phyloP scores from a whole-genome alignment of 92 coral and sea anemone species.

The Epizoanthus illoricatus region DNA sequence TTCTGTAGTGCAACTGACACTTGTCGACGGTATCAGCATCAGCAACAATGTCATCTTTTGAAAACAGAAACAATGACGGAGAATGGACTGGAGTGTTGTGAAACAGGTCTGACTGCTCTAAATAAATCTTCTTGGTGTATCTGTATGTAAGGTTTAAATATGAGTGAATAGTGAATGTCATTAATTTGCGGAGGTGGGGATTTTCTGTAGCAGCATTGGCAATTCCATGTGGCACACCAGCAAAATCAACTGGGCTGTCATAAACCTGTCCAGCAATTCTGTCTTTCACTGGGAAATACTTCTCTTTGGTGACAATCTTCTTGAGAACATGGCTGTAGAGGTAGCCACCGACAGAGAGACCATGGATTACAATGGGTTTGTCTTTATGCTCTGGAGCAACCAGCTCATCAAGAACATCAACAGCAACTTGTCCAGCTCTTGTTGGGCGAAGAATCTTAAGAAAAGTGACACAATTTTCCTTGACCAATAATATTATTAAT shows the following conservation, averaged over 20 bases:
- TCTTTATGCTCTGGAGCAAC: conserved; percentile 57
- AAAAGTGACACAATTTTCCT: not conserved
- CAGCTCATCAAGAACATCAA: conserved; percentile 65
- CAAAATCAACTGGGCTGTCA: conserved; percentile 94
- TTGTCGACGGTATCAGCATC: conserved; percentile 60
- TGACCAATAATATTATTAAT: not conserved
- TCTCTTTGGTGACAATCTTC: conserved; percentile 68
- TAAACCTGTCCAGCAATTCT: conserved; percentile 90
- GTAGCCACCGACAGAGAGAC: conserved; percentile 94
- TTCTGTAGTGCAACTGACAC: conserved; percentile 70
- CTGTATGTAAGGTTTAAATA: conserved; percentile 67
- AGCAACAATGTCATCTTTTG: conserved; percentile 83
- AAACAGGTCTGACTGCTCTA: conserved; percentile 72
- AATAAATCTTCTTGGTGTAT: conserved; percentile 70
- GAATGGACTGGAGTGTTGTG: conserved; percentile 82
- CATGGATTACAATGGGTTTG: conserved; percentile 78
- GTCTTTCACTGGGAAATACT: conserved; percentile 71
- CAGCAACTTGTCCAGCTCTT: conserved; percentile 80
- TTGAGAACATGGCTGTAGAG: conserved; percentile 88
- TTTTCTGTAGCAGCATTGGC: conserved; percentile 82
- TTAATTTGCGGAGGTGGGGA: conserved; percentile 55
- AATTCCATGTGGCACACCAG: conserved; percentile 84
- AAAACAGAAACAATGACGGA: conserved; percentile 87
- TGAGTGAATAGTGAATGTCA: conserved; percentile 57
- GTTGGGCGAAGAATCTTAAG: conserved; percentile 82